A percentile compares a stretch with the other conserved stretches of the same genome.
Conservation (phyloP, 2,797 vertebrate genomes). For the Melopsittacus undulatus region DNA sequence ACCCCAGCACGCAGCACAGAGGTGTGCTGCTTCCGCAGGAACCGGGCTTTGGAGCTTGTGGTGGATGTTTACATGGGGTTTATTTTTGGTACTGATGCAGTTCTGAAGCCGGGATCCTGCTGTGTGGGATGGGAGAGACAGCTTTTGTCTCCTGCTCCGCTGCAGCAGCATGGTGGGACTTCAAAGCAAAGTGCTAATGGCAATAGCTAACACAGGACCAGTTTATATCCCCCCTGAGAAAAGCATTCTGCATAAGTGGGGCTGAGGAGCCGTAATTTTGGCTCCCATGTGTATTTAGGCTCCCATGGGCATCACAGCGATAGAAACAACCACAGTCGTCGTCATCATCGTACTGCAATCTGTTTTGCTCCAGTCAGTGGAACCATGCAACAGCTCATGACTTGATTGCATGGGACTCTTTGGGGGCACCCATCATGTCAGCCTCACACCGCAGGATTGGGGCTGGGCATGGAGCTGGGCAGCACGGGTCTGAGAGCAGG, state of each 20-base stretch:
- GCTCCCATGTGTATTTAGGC: not conserved
- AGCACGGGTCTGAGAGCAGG: not conserved
- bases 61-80: not conserved
- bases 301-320: not conserved
- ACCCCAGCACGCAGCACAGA: not conserved
- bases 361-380: not conserved
- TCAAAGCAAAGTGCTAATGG: not conserved
- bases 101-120: not conserved
- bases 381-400: not conserved
- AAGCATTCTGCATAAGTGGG: rapidly evolving
- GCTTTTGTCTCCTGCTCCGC: not conserved
- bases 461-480: not conserved
- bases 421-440: not conserved
- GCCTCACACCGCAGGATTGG: rapidly evolving
- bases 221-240: not conserved
- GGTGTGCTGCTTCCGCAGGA: not conserved
- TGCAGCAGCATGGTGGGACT: rapidly evolving
- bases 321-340: not conserved
- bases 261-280: not conserved
- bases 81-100: not conserved
- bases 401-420: not conserved
- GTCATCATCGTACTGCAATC: not conserved
- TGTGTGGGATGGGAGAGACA: not conserved
- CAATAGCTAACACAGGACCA: not conserved
- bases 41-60: not conserved